Evolutionary conservation across 2,113 vertebrate species (phyloP), one percentile per base, ranked within the genome.

Genomic region (Psittacus erithacus): DNA sequence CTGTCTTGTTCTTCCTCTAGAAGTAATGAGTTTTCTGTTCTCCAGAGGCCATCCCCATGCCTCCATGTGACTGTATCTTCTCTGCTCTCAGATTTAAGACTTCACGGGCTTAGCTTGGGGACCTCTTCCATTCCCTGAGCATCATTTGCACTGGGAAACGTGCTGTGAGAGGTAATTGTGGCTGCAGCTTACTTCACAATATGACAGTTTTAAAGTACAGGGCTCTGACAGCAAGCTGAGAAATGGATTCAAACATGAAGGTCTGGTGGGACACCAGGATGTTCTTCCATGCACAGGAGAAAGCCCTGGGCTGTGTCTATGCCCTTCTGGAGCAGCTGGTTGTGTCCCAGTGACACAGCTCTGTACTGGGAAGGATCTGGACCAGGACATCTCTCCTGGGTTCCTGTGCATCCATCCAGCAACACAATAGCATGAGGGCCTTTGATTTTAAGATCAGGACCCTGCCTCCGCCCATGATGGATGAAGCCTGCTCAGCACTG

Each of bases 391-490:
- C 9, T 33, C 28, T 29, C 28, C 11, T 25, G 50, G 8, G 13
- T 9, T 71, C 63, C 46, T 41, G 25, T 17, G 7, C 10, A n/a
- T 12, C 28, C 50, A 22, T 22, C 6, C 41, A 76, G 25, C 39
- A 43, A 27, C 17, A 23, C 57, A 82, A 41, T 39, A 70, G 16
- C 31, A 28, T 0, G 10, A 28, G 6, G 13, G 12, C 11, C 63
- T 55, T 60, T 49, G 39, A 20, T 76, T 70, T 68, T 19, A 17
- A 46, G 43, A 64, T 4, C 13, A 43, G 29, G 46, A 76, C 35
- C 33, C 50, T 23, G 28, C 38, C 14, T 3, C 50, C 8, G 16
- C 41, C 46, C 0, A 0, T 29, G 57, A 6, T 29, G 14, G 50
- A 25, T n/a, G 68, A 35, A 50, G 38, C 22, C n/a, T 84, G 29